Conservation (phyloP, 2,797 vertebrate genomes). For the Kryptolebias ocellatus region DNA sequence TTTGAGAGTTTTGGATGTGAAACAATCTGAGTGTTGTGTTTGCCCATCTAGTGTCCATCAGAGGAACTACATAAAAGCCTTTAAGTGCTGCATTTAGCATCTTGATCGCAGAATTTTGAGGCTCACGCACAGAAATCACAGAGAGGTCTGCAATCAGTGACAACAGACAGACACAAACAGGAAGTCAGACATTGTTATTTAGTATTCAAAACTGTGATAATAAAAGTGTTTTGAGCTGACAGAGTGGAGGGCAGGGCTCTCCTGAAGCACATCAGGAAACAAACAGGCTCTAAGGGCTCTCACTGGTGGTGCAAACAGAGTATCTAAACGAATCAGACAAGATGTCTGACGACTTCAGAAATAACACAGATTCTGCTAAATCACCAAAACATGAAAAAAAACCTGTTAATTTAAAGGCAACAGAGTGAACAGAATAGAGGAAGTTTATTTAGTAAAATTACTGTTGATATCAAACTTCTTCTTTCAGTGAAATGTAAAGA, state of each 20-base stretch:
- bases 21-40: neutral
- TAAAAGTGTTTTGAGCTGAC: slow-evolving; percentile 15
- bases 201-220: slow-evolving; percentile 2
- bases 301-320: slow-evolving; percentile 15
- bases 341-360: no score
- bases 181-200: neutral
- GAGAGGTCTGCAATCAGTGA: slow-evolving; percentile 3
- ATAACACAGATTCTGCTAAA: no score
- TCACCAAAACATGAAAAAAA: no score
- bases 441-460: no score
- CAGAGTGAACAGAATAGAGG: no score
- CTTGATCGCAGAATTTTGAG: slow-evolving; percentile 12
- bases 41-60: slow-evolving; percentile 34
- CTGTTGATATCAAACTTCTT: no score
- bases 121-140: neutral
- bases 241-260: neutral
- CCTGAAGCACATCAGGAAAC: slow-evolving; percentile 17
- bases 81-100: neutral
- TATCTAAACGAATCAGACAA: slow-evolving; percentile 21
- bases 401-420: no score
- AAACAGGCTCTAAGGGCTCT: slow-evolving; percentile 10
- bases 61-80: slow-evolving; percentile 12
- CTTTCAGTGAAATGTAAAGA: no score
- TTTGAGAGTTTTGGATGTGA: neutral
- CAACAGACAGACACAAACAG: slow-evolving; percentile 18